Evolutionary conservation across 1,140 invertebrate species (phyloP), one percentile per base, ranked within the genome.

Genomic region (Drosophila setifemur): DNA sequence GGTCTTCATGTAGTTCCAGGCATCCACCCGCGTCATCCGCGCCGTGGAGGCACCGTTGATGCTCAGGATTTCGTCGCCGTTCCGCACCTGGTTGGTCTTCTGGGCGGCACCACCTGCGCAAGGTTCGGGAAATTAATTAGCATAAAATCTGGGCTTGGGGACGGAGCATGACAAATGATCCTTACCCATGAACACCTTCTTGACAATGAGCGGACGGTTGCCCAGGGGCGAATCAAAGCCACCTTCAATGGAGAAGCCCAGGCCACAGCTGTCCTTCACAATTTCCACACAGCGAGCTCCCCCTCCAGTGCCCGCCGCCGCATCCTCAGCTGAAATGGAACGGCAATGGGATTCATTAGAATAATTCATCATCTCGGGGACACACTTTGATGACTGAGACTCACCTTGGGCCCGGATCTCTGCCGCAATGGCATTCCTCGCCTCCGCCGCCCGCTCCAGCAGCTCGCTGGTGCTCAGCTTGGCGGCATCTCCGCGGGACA

Each of bases 211-310:
- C 39, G 97, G 96, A 81, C 94, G 93, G 90, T 98, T 96, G 8
- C 97, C 97, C 39, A 94, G 91, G 0, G 96, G 96, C 12, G 97
- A 98, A 78, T 96, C 96, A 75, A 95, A 95, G 14, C 97, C 97
- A 50, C 97, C 97, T 88, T 98, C 96, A 33, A 98, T 93, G 79
- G 96, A 97, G 90, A 98, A 98, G 35, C 97, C 97, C 31, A 98
- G 92, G 6, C 97, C 97, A 61, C 96, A 95, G 58, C 95, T 96
- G 74, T 97, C 97, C 88, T 98, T 98, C 11, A 93, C 92, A 68
- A 97, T 93, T 49, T 93, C 93, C 29, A 97, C 92, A 18, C 64
- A 66, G 4, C 88, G 78, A 26, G 88, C 72, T 6, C 88, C 89
- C 8, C 25, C 81, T 12, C 66, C 81, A 18, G 7, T 42, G n/a